Base-by-base conservation (phyloP, 1,140 invertebrate genomes). In the Drusus annulatus region DNA sequence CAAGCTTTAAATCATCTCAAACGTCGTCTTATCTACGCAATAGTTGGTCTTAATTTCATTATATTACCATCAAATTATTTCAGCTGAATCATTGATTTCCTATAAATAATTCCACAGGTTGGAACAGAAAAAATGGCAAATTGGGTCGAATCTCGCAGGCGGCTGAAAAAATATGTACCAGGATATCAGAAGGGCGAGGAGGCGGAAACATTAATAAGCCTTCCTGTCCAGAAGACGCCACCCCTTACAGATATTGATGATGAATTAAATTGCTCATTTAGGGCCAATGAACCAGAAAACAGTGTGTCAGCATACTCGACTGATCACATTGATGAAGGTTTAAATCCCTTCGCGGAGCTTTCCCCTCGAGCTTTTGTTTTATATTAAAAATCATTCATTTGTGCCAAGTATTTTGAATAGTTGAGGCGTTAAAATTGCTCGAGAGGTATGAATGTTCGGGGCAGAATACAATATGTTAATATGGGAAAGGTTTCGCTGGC, bases 241-340 rank as follows among this genome's bases (percentile, higher is more conserved):
- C 16, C 69, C 69, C 69, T 51, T 76, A 76, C 68, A 56, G 68
- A 79, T 75, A 75, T 78, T 63, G 65, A 81, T 81, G 52, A 81
- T 73, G 76, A 81, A 81, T 81, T 78, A 82, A 77, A 82, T 80
- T 71, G 77, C 52, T 74, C 71, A 82, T 82, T 80, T 73, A 63
- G 23, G 76, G 3, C n/a, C 75, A 76, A 74, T 69, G 78, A 80
- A 78, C 63, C 63, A 62, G 75, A 63, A 80, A 82, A 80, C 78
- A 77, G 76, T 73, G 51, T 68, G 78, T 78, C 78, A 78, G 62
- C 73, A 71, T 73, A 79, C 60, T 74, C 51, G 2, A 74, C 23
- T 76, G 68, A 58, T 54, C 76, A 54, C 45, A 73, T 62, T 79
- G 52, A 79, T 54, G 69, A 50, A 51, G 69, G 50, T 62, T 74